Evolutionary conservation across 53 echinoderm and acorn worm genomes (phyloP).

Genomic region (Arbacia lixula): DNA sequence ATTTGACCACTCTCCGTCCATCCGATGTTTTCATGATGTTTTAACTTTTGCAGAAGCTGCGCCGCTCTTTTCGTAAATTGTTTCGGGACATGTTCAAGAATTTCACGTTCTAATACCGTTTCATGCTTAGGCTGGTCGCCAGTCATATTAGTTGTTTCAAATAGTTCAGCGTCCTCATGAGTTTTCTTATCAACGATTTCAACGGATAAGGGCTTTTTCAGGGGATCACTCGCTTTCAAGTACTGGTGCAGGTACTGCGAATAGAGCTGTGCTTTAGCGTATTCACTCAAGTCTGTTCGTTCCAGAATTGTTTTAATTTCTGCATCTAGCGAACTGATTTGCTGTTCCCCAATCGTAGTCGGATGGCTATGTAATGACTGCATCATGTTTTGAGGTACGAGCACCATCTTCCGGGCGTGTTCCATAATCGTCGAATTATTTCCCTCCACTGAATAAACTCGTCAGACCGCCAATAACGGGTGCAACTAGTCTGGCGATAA

Average conservation of each 20-base stretch:
- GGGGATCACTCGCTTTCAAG: background rate
- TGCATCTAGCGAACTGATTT: background rate
- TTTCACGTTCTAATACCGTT: conserved; percentile 19
- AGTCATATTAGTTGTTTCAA: background rate
- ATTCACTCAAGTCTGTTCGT: conserved; percentile 2
- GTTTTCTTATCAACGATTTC: conserved; percentile 3
- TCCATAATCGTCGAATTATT: background rate
- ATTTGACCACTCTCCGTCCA: conserved; percentile 19
- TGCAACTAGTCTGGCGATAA: background rate
- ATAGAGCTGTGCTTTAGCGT: conserved; percentile 22
- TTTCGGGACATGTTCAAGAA: conserved; percentile 8
- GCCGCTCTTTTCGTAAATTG: conserved; percentile 2
- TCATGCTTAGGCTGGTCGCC: background rate
- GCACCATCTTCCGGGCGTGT: conserved; percentile 37
- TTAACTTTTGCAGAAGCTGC: conserved; percentile 29
- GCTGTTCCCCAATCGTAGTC: background rate
- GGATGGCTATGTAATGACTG: conserved; percentile 3
- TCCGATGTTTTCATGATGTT: background rate
- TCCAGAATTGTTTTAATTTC: conserved; percentile 6
- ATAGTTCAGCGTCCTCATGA: background rate
- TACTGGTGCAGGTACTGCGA: conserved; percentile 20
- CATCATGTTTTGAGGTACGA: conserved; percentile 15
- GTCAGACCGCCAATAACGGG: conserved; percentile 18
- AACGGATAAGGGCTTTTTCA: conserved; percentile 4
- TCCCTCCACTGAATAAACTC: background rate